Evolutionary conservation across 2,113 vertebrate genomes (phyloP), one percentile per base, ranked within the genome.

Genomic region (Progne subis): DNA sequence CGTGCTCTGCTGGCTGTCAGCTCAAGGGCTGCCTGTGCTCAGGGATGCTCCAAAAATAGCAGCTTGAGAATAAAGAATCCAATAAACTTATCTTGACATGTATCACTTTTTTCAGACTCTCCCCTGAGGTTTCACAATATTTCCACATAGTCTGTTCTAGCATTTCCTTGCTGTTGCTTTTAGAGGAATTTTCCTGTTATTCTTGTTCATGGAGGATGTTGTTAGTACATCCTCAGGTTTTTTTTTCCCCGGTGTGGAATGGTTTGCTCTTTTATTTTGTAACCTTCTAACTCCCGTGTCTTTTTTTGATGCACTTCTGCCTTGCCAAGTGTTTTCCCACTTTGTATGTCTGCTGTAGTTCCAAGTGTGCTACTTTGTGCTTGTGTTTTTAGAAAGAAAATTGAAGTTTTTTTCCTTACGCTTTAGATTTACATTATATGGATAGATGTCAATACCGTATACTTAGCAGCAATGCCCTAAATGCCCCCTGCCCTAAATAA

Each of bases 281-380:
- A 70, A 78, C 5, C 9, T 53, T 74, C 18, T 59, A 78, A 70
- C 4, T 12, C 9, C 32, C 0, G 0, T 71, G 6, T 15, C 71
- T 83, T 41, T 65, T 72, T 81, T 65, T 37, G 6, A 26, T 34
- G 5, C 6, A 2, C 5, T 91, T 88, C 26, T 63, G 32, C 47
- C 14, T 84, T 91, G n/a, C 9, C 17, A 20, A 17, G 41, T 49
- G 25, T 69, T 78, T 70, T 53, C 6, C 28, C 11, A 55, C 1
- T 60, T 88, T 79, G 5, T 43, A 4, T 53, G 14, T 39, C 37
- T 57, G 41, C 68, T 59, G 8, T 19, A 50, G 55, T 67, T 25
- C 26, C 31, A 63, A 86, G 39, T 3, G 1, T 56, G 5, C n/a
- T 55, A 1, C 31, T 67, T 78, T 56, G 44, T 56, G 29, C 23